Conservation (phyloP, 2,797 vertebrate genomes). For the Myoxocephalus aenaeus region DNA sequence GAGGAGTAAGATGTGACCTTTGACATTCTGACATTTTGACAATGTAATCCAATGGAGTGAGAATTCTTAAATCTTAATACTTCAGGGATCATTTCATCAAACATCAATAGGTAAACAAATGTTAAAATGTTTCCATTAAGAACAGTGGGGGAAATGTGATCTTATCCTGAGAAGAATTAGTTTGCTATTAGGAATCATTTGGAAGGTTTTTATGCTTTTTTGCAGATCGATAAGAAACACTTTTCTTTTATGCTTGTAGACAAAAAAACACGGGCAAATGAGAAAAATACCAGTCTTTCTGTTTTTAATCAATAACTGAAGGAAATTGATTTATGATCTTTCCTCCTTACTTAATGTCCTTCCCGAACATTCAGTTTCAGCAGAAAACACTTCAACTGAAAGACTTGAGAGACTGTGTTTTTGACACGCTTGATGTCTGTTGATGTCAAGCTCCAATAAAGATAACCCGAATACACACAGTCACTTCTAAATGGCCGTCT, state of each 20-base stretch:
- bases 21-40: neutral
- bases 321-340: neutral
- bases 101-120: neutral
- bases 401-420: neutral
- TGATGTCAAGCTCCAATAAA: neutral
- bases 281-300: neutral
- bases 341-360: neutral
- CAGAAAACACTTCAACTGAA: neutral
- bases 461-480: neutral
- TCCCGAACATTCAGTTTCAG: neutral
- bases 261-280: too few species aligned
- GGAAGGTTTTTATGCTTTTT: neutral
- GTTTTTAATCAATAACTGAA: neutral
- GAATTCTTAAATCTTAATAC: too few species aligned
- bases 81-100: neutral
- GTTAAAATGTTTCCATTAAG: neutral
- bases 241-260: too few species aligned
- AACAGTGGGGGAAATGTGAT: neutral
- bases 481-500: neutral
- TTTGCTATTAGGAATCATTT: too few species aligned
- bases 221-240: neutral
- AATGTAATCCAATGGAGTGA: neutral
- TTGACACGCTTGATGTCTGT: neutral
- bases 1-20: neutral
- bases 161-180: too few species aligned